Conservation (phyloP, 30 jellyfish, hydroid and myxozoan genomes). For the Hydractinia echinata region DNA sequence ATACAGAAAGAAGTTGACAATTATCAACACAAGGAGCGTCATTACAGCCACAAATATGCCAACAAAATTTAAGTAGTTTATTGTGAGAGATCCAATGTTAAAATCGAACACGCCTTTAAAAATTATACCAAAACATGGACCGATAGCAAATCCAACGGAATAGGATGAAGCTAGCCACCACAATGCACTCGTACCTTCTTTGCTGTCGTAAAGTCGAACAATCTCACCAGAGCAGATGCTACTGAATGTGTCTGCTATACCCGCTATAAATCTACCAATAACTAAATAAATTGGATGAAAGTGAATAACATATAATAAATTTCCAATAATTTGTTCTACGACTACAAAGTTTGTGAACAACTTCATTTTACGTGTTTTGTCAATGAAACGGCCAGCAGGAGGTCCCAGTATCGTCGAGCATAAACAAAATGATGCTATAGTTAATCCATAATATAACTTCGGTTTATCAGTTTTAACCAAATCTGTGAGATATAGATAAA, state of each 20-base stretch:
- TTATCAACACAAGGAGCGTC: background rate
- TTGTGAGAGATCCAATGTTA: slow-evolving; percentile 10
- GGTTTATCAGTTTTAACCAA: background rate
- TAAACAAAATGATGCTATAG: background rate
- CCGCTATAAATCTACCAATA: slow-evolving; percentile 27
- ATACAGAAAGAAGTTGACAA: too few relatives aligned
- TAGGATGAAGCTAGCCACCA: slow-evolving; percentile 4
- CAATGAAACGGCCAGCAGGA: background rate
- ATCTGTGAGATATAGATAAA: background rate
- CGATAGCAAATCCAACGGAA: slow-evolving; percentile 10
- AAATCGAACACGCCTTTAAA: background rate
- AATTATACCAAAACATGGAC: slow-evolving; percentile 14
- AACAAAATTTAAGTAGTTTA: background rate
- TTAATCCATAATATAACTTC: slow-evolving; percentile 8
- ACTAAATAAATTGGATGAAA: slow-evolving; percentile 13
- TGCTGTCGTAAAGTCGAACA: background rate
- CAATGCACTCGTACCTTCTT: slow-evolving; percentile 10
- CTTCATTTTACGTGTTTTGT: background rate
- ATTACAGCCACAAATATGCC: slow-evolving; percentile 8
- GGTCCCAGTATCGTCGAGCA: background rate
- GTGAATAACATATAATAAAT: slow-evolving; percentile 1
- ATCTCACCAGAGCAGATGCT: slow-evolving; percentile 25
- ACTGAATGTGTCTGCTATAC: background rate
- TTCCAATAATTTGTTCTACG: slow-evolving; percentile 16
- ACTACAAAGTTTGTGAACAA: background rate